A percentile compares a stretch with the other conserved stretches of the same genome.
Conservation (phyloP, 35 echinoderm and acorn worm genomes). For the Ophiothrix spiculata region DNA sequence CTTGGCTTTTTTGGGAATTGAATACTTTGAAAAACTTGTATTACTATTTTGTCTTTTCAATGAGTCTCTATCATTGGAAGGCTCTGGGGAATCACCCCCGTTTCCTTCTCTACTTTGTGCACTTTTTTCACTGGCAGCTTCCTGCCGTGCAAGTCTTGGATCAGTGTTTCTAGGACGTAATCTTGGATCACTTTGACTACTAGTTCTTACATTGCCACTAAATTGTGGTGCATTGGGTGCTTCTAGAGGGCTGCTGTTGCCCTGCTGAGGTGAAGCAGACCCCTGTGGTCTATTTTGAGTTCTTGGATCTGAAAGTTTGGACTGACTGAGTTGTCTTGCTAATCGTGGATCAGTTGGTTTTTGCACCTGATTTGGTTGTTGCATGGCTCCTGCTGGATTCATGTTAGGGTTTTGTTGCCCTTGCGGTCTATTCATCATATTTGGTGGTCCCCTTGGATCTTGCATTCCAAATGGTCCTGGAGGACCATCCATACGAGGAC, state of each 20-base stretch:
- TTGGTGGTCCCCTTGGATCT: background rate
- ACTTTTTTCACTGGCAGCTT: slow-evolving; percentile 6
- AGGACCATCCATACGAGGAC: slow-evolving; percentile 2
- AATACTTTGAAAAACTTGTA: slow-evolving; percentile 25
- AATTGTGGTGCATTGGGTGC: background rate
- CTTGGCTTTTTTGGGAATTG: slow-evolving; percentile 48
- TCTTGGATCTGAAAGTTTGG: slow-evolving; percentile 25
- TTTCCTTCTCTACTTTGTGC: slow-evolving; percentile 19
- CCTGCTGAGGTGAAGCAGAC: slow-evolving; percentile 1
- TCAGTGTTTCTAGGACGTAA: background rate
- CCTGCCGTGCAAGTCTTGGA: slow-evolving; percentile 19
- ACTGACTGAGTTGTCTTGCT: slow-evolving; percentile 13
- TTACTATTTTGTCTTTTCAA: slow-evolving; percentile 19
- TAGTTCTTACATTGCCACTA: background rate
- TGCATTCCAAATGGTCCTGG: slow-evolving; percentile 12
- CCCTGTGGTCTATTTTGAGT: background rate
- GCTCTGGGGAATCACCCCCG: slow-evolving; percentile 3
- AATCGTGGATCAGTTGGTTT: slow-evolving; percentile 18
- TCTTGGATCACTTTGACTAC: background rate
- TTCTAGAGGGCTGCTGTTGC: background rate
- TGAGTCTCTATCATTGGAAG: slow-evolving; percentile 3
- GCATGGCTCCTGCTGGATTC: background rate
- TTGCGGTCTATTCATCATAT: background rate
- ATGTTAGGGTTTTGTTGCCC: background rate
- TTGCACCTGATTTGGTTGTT: background rate